phyloP scores from a whole-genome alignment of 2,113 vertebrate genomes.

The Grallaria varia region DNA sequence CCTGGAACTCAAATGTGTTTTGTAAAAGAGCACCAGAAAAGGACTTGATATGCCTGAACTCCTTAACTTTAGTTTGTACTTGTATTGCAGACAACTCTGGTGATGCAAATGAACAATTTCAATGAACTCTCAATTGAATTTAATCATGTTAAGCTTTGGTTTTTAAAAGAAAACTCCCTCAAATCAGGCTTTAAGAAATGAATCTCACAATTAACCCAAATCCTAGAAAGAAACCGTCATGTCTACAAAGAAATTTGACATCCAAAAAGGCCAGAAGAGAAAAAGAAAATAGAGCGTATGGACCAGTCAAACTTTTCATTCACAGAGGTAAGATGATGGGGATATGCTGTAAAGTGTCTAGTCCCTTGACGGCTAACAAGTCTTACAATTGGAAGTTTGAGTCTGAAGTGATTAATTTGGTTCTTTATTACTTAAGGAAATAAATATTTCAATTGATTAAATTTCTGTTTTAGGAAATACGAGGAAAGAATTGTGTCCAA shows the following conservation, averaged over 20 bases:
- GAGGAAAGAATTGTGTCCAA: neutral
- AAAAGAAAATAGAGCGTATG: neutral
- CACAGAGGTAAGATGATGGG: neutral
- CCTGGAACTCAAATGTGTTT: neutral
- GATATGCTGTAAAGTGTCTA: neutral
- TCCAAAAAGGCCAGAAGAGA: neutral
- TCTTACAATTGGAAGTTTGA: neutral
- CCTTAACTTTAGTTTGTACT: neutral
- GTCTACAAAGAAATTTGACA: constrained; percentile 8
- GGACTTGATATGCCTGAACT: neutral
- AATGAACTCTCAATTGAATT: neutral
- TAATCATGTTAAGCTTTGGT: neutral
- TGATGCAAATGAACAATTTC: neutral
- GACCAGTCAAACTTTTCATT: neutral
- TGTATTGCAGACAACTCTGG: neutral
- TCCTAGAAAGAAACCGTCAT: neutral
- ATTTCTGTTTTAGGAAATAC: neutral
- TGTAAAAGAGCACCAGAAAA: neutral
- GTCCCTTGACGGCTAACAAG: neutral
- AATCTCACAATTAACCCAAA: neutral
- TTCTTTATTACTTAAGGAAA: neutral
- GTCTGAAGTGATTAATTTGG: neutral
- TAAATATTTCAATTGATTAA: neutral
- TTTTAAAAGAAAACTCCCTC: neutral
- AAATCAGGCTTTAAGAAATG: neutral